Percentiles rank a stretch among this genome's conserved stretches.
Evolutionary conservation across 2,113 vertebrate species (phyloP).

Genomic region (Rutilus rutilus): DNA sequence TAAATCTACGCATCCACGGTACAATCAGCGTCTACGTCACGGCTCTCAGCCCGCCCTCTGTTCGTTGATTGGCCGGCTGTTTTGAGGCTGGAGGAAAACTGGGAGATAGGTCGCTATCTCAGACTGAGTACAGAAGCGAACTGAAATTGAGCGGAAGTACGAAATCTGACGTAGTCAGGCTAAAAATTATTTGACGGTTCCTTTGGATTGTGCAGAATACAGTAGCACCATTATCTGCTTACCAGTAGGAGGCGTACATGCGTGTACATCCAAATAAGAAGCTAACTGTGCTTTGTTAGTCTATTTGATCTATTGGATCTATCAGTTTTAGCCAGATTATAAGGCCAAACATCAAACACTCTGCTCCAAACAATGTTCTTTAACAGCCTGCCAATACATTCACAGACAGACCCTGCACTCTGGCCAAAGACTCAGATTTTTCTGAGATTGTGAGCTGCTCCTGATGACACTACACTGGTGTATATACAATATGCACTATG

Average conservation of each 20-base stretch:
- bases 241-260: neutral
- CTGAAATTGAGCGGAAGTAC: no score
- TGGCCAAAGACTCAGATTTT: neutral
- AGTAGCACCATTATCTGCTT: neutral
- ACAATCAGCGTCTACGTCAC: no score
- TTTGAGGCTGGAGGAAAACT: no score
- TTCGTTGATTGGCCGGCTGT: no score
- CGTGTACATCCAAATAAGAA: no score
- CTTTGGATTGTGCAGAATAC: neutral
- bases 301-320: neutral
- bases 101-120: no score
- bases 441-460: neutral
- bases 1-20: no score
- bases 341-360: constrained; percentile 19
- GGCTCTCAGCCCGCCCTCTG: no score
- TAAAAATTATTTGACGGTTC: neutral
- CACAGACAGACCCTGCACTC: neutral
- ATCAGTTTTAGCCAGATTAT: constrained; percentile 21
- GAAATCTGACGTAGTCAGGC: no score
- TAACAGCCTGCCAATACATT: neutral
- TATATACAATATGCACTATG: neutral
- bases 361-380: constrained; percentile 14
- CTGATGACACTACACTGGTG: neutral
- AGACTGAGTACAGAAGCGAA: no score
- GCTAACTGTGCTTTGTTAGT: neutral